These are phyloP conservation scores for Clarias magur DNA, from an alignment of 2,113 vertebrate species.

Conservation along the genomic window DNA sequence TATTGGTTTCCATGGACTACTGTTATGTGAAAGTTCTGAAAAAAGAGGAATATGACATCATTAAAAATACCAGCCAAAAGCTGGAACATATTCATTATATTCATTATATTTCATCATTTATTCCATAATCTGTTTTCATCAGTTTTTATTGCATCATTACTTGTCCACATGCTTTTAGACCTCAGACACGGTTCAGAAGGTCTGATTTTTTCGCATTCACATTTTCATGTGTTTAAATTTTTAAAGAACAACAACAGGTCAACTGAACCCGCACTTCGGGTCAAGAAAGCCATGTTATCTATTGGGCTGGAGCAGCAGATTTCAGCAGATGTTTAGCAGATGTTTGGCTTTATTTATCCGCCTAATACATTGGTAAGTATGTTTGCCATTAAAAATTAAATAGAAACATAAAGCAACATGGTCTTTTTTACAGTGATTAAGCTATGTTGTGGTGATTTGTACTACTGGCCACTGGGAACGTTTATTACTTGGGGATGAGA, in stretches of 20 bases:
- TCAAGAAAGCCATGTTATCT: background rate
- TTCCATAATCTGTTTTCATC: slow-evolving; percentile 15
- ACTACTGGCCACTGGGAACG: background rate
- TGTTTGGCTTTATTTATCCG: slow-evolving; percentile 3
- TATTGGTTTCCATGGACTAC: slow-evolving; percentile 19
- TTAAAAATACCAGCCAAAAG: background rate
- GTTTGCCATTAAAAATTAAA: background rate
- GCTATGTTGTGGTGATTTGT: background rate
- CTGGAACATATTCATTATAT: slow-evolving; percentile 22
- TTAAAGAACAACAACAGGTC: slow-evolving; percentile 1
- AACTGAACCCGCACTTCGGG: background rate
- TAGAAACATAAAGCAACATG: background rate
- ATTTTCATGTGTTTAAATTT: background rate
- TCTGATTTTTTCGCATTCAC: background rate
- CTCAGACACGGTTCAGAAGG: background rate
- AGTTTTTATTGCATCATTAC: slow-evolving; percentile 13
- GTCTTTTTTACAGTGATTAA: background rate
- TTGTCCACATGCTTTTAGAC: slow-evolving; percentile 1
- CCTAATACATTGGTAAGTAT: background rate
- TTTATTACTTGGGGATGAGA: background rate
- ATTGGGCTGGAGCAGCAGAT: background rate
- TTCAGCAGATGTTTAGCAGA: slow-evolving; percentile 12
- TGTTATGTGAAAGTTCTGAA: slow-evolving; percentile 1
- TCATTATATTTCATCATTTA: slow-evolving; percentile 15
- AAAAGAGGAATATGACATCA: slow-evolving; percentile 18